These are phyloP conservation scores for Stramonita haemastoma DNA, from an alignment of 2,888 invertebrate species.

Conservation along the genomic window DNA sequence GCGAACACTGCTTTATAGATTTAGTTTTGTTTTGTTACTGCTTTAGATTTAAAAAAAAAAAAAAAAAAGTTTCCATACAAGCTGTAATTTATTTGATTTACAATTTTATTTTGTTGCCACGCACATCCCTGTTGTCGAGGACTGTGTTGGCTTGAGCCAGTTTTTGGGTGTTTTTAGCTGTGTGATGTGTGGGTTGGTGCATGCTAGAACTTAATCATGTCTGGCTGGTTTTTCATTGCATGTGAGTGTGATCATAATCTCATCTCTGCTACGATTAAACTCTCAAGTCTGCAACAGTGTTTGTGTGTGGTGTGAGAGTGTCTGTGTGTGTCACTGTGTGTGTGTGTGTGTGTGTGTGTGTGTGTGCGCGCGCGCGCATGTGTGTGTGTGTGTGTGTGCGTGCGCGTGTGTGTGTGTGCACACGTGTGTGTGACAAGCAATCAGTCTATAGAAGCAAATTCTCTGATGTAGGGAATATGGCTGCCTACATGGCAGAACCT, in stretches of 20 bases:
- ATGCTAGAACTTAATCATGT: neutral
- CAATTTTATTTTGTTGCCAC: no score
- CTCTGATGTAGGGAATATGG: no score
- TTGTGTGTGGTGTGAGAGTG: neutral
- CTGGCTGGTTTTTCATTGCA: neutral
- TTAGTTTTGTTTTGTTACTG: no score
- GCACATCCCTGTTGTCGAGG: no score
- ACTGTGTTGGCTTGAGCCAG: no score
- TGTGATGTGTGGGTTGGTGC: neutral
- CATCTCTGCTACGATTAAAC: neutral
- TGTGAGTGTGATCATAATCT: neutral
- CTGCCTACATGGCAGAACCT: no score
- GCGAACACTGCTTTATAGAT: neutral
- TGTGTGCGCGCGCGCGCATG: neutral
- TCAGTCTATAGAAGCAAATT: no score
- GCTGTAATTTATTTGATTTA: no score
- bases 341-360: constrained; percentile 24
- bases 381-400: neutral
- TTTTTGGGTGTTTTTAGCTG: neutral
- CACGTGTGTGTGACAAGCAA: neutral
- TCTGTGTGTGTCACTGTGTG: constrained; percentile 21
- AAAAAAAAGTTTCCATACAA: no score
- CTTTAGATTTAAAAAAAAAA: no score
- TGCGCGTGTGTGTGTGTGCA: neutral
- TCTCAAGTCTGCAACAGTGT: neutral